These are phyloP conservation scores for Pogoniulus pusillus DNA, from an alignment of 2,797 vertebrate species.

Conservation along the genomic window DNA sequence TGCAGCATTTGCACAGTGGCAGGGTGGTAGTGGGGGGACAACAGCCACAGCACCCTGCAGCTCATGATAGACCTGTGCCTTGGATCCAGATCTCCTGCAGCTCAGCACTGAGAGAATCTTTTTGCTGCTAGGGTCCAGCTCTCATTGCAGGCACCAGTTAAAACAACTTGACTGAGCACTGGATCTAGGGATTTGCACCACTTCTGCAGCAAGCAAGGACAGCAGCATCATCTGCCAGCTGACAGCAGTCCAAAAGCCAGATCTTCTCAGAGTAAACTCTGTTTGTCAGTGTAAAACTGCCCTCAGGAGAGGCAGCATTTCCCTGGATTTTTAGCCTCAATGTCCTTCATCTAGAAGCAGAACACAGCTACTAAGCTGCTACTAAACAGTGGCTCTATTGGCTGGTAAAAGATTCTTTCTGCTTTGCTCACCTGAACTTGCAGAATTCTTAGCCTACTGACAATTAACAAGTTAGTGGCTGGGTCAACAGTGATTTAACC, in stretches of 20 bases:
- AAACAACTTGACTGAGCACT: accelerated
- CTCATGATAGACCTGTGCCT: neutral
- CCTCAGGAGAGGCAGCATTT: neutral
- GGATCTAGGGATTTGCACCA: neutral
- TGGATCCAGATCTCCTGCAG: neutral
- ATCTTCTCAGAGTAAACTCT: neutral
- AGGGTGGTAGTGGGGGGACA: neutral
- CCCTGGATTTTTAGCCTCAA: neutral
- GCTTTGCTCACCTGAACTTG: neutral
- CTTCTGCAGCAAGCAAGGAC: neutral
- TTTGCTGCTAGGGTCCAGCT: neutral
- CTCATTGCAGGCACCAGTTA: accelerated
- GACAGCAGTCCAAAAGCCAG: neutral
- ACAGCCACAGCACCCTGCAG: neutral
- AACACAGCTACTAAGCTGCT: neutral
- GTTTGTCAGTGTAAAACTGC: neutral
- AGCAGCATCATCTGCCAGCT: neutral
- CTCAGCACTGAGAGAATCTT: accelerated
- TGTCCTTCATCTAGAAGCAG: neutral
- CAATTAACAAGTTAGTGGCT: neutral
- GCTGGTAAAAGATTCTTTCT: neutral
- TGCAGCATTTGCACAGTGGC: neutral
- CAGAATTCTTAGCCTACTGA: neutral
- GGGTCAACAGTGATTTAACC: neutral
- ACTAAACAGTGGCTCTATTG: neutral